Percentiles rank a stretch among this genome's conserved stretches.
Conservation (phyloP, 92 coral and sea anemone genomes). For the Pocillopora meandrina region DNA sequence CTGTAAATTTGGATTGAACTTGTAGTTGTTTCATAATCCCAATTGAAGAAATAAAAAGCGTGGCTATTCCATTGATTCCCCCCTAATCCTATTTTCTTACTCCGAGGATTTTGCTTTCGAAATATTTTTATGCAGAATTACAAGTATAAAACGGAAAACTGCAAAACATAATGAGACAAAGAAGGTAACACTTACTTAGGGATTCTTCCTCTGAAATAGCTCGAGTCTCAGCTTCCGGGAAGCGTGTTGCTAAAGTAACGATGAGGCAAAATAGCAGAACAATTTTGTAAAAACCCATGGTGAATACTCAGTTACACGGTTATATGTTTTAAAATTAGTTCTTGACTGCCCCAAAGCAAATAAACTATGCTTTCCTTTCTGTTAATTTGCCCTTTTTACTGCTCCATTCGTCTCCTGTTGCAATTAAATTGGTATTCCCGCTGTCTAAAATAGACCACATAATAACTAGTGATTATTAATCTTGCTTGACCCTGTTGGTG, state of each 20-base stretch:
- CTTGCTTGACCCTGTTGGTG: too few relatives aligned
- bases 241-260: not conserved
- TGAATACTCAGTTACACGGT: not conserved
- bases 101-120: too few relatives aligned
- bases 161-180: too few relatives aligned
- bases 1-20: too few relatives aligned
- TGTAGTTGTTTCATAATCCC: too few relatives aligned
- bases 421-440: not conserved
- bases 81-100: too few relatives aligned
- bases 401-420: not conserved
- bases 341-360: not conserved
- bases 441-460: conserved; percentile 5
- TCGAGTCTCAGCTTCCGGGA: not conserved
- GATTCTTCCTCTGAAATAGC: not conserved
- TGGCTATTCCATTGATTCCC: too few relatives aligned
- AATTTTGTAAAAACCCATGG: not conserved
- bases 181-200: not conserved
- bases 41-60: too few relatives aligned
- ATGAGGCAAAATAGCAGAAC: not conserved
- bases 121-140: too few relatives aligned
- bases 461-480: too few relatives aligned
- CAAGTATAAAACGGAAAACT: too few relatives aligned
- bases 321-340: not conserved
- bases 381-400: conserved; percentile 7
- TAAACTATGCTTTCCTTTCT: not conserved